phyloP scores from a whole-genome alignment of 2,888 invertebrate genomes.

The Hirtodrosophila trivittata region DNA sequence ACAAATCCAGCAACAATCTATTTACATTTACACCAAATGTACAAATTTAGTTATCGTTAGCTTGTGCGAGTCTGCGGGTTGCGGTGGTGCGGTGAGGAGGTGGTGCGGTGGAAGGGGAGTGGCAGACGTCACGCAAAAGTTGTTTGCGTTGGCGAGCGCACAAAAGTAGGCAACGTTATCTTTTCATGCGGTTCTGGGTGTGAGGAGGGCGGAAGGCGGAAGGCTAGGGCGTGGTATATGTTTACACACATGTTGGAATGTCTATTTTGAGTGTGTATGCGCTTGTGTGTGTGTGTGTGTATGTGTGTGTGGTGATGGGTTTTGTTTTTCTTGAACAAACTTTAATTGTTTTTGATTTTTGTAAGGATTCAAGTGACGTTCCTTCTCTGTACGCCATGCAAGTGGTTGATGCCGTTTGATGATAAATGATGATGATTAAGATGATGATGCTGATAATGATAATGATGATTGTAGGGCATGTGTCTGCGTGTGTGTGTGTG shows the following conservation, averaged over 20 bases:
- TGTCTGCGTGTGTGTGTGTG: neutral
- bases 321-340: conserved; percentile 78
- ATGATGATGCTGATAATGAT: conserved; percentile 5
- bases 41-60: conserved; percentile 75
- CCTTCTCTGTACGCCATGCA: conserved; percentile 27
- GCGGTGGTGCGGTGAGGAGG: neutral
- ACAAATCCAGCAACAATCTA: conserved; percentile 79
- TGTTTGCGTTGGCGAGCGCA: conserved; percentile 75
- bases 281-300: conserved; percentile 15
- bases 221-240: conserved; percentile 41
- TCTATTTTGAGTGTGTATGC: conserved; percentile 12
- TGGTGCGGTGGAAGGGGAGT: neutral
- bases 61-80: conserved; percentile 17
- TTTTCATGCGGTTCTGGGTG: conserved; percentile 32
- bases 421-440: conserved; percentile 21
- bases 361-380: conserved; percentile 74
- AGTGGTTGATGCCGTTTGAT: conserved; percentile 4
- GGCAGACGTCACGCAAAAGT: conserved; percentile 72
- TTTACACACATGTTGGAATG: conserved; percentile 65
- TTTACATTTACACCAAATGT: conserved; percentile 82
- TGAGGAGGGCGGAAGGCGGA: conserved; percentile 1
- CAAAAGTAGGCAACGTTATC: conserved; percentile 78
- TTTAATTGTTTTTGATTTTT: conserved; percentile 79
- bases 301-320: conserved; percentile 59
- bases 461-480: conserved; percentile 4